Evolutionary conservation across 1,140 invertebrate species (phyloP), one percentile per base, ranked within the genome.

Genomic region (Tetramorium parvispinum): DNA sequence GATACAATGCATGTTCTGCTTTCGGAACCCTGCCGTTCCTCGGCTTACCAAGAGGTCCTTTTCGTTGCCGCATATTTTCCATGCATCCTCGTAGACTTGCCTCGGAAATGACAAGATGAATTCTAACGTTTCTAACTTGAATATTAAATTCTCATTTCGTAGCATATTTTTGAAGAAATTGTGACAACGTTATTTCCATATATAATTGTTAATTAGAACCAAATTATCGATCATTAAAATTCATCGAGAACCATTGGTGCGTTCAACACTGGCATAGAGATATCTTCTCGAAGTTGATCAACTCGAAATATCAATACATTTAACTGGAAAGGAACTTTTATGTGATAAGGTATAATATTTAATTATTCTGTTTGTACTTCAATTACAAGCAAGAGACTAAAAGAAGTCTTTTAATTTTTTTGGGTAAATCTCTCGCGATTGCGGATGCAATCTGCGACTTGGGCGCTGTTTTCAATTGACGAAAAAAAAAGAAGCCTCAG

Each of bases 1-100:
- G 86, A 89, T 86, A 92, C 91, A 93, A 91, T 92, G 85, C 91
- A 91, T 92, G 89, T 83, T 75, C 68, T 68, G 79, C 21, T 83
- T 83, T 90, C 88, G 88, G 57, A 59, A 46, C 71, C 85, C 75
- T 78, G 32, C 32, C 32, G 21, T 53, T 43, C 57, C 51, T 46
- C 71, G 18, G 49, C 73, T 89, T 70, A 63, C 83, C 81, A 55
- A 78, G 32, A 63, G 65, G 78, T 77, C 79, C 85, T 86, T 91
- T 73, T 77, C 87, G 68, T 89, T 71, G 79, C 68, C 81, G 85
- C 88, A 88, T 88, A 87, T 76, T 91, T 92, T 88, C 77, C 66
- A 32, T n/a, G 24, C 24, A 18, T 73, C 11, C 24, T 57, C 46
- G 32, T 79, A 40, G 27, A 57, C 55, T 73, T 49, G 18, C 53